Evolutionary conservation across 2,797 vertebrate species (phyloP).

Genomic region (Anisognathus igniventris): DNA sequence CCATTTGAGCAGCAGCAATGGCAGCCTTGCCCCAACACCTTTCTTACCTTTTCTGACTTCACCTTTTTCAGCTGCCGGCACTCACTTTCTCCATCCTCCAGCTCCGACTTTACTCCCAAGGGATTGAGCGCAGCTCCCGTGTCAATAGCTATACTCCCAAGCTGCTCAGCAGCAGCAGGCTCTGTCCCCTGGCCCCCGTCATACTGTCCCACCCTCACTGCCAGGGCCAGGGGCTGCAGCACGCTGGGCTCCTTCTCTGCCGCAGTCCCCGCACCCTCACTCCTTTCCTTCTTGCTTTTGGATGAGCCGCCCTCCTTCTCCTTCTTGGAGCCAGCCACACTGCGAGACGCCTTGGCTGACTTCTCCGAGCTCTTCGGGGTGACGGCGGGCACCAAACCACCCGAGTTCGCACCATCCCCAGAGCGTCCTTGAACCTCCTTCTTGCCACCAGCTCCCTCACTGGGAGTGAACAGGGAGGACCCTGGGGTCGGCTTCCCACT

Average conservation of each 20-base stretch:
- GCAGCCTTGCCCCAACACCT: background rate
- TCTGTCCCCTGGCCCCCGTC: constrained; percentile 87
- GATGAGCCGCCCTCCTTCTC: constrained; percentile 91
- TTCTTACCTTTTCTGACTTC: constrained; percentile 96
- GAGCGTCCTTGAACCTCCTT: constrained; percentile 91
- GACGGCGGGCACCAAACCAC: constrained; percentile 75
- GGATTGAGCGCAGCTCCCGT: constrained; percentile 90
- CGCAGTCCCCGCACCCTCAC: constrained; percentile 79
- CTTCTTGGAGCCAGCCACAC: constrained; percentile 88
- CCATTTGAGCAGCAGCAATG: accelerated
- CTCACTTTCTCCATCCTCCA: constrained; percentile 91
- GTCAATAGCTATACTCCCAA: constrained; percentile 96
- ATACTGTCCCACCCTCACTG: constrained; percentile 85
- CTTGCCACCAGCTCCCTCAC: constrained; percentile 85
- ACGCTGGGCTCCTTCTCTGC: constrained; percentile 88
- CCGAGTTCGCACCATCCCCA: constrained; percentile 80
- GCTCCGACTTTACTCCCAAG: constrained; percentile 90
- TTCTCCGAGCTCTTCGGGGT: constrained; percentile 90
- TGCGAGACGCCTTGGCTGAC: constrained; percentile 87
- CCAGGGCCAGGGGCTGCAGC: constrained; percentile 84
- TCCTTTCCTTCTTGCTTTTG: constrained; percentile 97
- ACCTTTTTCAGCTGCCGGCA: constrained; percentile 94
- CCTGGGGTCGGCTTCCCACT: constrained; percentile 84
- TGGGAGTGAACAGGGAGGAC: constrained; percentile 79
- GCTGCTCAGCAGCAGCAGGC: constrained; percentile 85